Conservation (phyloP, 2,113 vertebrate species). For the Vireo altiloquus region DNA sequence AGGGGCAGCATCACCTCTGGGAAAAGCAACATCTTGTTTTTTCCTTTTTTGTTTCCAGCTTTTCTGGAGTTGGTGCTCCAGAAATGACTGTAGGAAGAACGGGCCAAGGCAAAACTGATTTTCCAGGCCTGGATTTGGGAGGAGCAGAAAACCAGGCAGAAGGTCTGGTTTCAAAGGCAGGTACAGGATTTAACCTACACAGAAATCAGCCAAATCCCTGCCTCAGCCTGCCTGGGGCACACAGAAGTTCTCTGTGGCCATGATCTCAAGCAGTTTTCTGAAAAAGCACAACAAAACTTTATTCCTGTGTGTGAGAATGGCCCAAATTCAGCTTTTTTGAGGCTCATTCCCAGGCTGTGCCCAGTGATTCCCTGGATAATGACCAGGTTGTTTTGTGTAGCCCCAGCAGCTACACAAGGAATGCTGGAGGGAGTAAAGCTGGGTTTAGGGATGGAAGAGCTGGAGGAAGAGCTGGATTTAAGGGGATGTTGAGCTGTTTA, state of each 20-base stretch:
- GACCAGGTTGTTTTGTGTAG: not conserved
- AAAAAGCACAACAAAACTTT: not conserved
- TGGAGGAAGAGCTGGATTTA: not conserved
- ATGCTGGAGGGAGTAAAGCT: not conserved
- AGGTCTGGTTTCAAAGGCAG: not conserved
- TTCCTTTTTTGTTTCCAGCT: not conserved
- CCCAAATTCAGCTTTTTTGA: not conserved
- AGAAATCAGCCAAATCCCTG: not conserved
- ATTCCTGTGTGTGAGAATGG: not conserved
- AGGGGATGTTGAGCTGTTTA: not conserved
- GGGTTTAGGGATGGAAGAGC: not conserved
- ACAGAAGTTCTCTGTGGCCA: not conserved
- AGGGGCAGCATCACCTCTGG: not conserved
- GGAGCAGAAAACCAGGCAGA: not conserved
- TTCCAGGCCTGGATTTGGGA: not conserved
- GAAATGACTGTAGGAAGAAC: not conserved
- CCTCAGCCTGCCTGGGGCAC: not conserved
- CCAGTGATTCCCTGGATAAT: not conserved
- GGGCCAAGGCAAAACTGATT: not conserved
- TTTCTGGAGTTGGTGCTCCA: not conserved
- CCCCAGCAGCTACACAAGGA: not conserved
- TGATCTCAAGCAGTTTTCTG: not conserved
- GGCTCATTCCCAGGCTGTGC: not conserved
- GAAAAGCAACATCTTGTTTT: not conserved
- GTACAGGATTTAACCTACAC: not conserved